Evolutionary conservation across 2,113 vertebrate species (phyloP).

Genomic region (Sinocyclocheilus rhinocerous): DNA sequence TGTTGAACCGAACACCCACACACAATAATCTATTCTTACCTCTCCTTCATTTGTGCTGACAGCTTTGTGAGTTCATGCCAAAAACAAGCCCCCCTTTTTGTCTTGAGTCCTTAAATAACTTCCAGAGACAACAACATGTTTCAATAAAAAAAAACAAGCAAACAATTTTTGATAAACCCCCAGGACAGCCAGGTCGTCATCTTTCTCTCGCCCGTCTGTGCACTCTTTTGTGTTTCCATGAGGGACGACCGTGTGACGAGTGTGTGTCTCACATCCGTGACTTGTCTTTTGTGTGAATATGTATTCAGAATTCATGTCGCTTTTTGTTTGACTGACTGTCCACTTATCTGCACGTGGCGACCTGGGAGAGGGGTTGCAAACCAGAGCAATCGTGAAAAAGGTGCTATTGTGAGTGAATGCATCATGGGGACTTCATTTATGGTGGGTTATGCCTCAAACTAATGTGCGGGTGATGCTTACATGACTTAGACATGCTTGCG

Average conservation of each 20-base stretch:
- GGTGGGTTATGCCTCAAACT: not conserved
- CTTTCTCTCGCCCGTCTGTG: not conserved
- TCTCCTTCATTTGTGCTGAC: conserved; percentile 66
- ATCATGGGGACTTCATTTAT: conserved; percentile 29
- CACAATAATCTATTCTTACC: not conserved
- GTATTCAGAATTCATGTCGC: conserved; percentile 36
- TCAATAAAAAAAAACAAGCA: conserved; percentile 37
- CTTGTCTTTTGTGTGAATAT: conserved; percentile 46
- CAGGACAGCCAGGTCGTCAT: not conserved
- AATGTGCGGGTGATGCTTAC: not conserved
- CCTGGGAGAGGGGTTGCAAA: conserved; percentile 10
- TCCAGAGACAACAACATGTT: conserved; percentile 83
- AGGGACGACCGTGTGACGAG: not conserved
- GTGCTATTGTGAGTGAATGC: conserved; percentile 29
- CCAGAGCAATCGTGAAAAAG: conserved; percentile 32
- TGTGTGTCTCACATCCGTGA: conserved; percentile 38
- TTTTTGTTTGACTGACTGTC: conserved; percentile 44
- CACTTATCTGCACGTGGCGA: conserved; percentile 48
- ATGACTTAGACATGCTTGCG: not conserved
- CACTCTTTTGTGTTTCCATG: conserved; percentile 36
- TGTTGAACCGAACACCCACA: not conserved
- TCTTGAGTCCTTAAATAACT: conserved; percentile 83
- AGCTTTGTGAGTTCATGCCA: conserved; percentile 85
- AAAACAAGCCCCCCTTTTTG: conserved; percentile 76
- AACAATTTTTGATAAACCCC: conserved; percentile 37